Conservation (phyloP, 2,797 vertebrate species). For the Hoplostethus atlanticus region DNA sequence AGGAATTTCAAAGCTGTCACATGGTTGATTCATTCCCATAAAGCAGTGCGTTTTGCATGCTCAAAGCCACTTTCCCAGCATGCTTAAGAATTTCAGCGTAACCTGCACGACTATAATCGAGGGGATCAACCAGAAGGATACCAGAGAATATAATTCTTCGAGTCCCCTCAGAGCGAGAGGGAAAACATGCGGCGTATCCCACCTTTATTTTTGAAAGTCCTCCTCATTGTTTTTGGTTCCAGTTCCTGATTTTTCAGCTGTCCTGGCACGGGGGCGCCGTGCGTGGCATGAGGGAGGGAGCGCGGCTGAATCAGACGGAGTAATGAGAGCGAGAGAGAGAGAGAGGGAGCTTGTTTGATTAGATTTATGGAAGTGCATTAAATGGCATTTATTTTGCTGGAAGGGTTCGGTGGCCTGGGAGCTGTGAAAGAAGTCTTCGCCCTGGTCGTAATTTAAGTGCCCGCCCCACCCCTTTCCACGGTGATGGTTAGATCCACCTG, state of each 20-base stretch:
- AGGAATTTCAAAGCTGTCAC: constrained; percentile 77
- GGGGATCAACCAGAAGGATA: constrained; percentile 74
- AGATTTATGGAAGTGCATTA: constrained; percentile 84
- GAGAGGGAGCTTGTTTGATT: constrained; percentile 76
- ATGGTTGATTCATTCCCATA: constrained; percentile 75
- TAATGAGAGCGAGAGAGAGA: constrained; percentile 66
- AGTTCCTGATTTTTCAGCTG: constrained; percentile 68
- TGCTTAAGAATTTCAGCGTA: constrained; percentile 76
- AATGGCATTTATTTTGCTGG: constrained; percentile 80
- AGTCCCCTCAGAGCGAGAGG: constrained; percentile 61
- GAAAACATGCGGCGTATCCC: constrained; percentile 50
- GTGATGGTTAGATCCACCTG: constrained; percentile 75
- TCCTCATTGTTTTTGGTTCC: constrained; percentile 61
- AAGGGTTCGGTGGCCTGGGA: constrained; percentile 72
- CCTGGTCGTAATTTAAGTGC: constrained; percentile 61
- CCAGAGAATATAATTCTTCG: constrained; percentile 72
- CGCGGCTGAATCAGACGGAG: constrained; percentile 63
- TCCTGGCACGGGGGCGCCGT: constrained; percentile 59
- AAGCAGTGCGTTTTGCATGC: constrained; percentile 72
- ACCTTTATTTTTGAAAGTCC: constrained; percentile 55
- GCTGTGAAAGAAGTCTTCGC: constrained; percentile 62
- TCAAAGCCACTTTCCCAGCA: constrained; percentile 74
- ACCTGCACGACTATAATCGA: constrained; percentile 77
- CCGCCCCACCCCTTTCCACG: constrained; percentile 51
- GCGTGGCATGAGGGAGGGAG: constrained; percentile 65